Conservation (phyloP, 2,113 vertebrate genomes). For the Alethe diademata region DNA sequence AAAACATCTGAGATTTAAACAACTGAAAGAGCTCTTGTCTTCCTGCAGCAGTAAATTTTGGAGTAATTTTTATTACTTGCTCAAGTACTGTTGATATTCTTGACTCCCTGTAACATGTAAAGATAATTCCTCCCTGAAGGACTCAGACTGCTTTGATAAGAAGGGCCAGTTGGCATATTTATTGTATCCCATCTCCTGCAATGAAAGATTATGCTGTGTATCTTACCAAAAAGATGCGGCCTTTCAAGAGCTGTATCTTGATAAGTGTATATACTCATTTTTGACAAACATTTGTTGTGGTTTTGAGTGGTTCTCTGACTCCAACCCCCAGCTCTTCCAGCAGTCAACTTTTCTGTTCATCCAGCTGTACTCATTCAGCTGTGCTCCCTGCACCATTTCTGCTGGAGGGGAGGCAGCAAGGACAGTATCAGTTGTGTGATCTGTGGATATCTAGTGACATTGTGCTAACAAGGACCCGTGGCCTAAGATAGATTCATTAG, state of each 20-base stretch:
- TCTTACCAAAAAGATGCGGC: constrained; percentile 46
- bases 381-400: constrained; percentile 9
- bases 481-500: not conserved
- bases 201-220: constrained; percentile 9
- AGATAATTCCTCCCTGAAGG: constrained; percentile 32
- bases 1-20: not conserved
- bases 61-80: constrained; percentile 9
- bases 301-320: not conserved
- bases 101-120: not conserved
- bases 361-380: not conserved
- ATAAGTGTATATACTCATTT: not conserved
- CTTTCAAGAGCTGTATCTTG: constrained; percentile 30
- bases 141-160: constrained; percentile 9
- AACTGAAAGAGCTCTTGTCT: not conserved
- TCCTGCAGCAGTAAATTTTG: not conserved
- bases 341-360: not conserved
- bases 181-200: constrained; percentile 22
- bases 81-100: not conserved
- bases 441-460: not conserved
- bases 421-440: not conserved
- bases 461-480: not conserved
- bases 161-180: constrained; percentile 9
- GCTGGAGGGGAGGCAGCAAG: not conserved
- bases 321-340: not conserved
- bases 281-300: constrained; percentile 6